Conservation (phyloP, 2,113 vertebrate species). For the Heptranchias perlo region DNA sequence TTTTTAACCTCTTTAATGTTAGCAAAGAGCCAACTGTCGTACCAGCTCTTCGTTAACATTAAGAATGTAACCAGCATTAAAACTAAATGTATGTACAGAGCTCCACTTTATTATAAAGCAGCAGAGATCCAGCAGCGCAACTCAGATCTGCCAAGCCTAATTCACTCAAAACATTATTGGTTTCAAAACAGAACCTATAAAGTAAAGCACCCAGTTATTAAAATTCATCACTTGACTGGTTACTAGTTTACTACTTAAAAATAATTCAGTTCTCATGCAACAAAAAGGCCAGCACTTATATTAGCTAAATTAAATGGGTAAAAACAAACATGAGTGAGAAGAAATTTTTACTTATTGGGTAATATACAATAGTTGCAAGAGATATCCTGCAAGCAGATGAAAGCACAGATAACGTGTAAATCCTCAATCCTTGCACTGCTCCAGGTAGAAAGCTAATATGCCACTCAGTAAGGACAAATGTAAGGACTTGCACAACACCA, state of each 20-base stretch:
- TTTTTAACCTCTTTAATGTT: background rate
- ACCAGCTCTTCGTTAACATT: background rate
- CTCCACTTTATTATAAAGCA: background rate
- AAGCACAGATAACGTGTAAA: background rate
- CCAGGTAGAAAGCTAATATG: background rate
- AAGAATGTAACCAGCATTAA: background rate
- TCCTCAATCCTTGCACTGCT: background rate
- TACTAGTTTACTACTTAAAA: background rate
- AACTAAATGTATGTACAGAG: background rate
- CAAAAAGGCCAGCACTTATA: background rate
- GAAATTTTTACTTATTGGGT: background rate
- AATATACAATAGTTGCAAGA: background rate
- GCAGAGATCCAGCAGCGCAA: background rate
- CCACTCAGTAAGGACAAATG: background rate
- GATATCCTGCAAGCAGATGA: background rate
- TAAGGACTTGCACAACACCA: no score
- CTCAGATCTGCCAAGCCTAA: background rate
- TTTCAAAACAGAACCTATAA: background rate
- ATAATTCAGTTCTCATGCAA: background rate
- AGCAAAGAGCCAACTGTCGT: background rate
- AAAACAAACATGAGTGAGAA: background rate
- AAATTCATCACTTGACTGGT: background rate
- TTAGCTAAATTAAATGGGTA: background rate
- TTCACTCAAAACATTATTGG: background rate
- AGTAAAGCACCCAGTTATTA: background rate